These are phyloP conservation scores for Pristionchus mayeri DNA, from an alignment of 2,888 invertebrate genomes.

Conservation along the genomic window DNA sequence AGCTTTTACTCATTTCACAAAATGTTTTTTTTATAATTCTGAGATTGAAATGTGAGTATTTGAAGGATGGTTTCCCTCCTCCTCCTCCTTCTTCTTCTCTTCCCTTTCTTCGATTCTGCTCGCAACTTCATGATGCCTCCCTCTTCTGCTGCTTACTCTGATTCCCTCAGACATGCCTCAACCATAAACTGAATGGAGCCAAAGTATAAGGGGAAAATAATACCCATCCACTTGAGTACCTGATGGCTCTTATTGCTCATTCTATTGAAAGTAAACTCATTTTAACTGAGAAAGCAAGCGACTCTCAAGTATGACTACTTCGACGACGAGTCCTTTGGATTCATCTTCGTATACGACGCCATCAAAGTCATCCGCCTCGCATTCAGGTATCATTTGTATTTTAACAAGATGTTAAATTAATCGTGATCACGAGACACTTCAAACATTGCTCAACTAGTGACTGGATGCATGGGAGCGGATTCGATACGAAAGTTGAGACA, in stretches of 20 bases:
- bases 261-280: not conserved
- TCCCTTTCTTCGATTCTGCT: not conserved
- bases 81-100: not conserved
- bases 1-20: too few species aligned
- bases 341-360: conserved; percentile 57
- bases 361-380: conserved; percentile 65
- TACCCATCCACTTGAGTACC: not conserved
- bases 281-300: conserved; percentile 31
- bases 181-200: not conserved
- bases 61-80: not conserved
- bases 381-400: conserved; percentile 58
- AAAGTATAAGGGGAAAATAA: not conserved
- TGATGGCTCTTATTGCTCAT: not conserved
- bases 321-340: conserved; percentile 63
- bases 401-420: not conserved
- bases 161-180: conserved; percentile 17
- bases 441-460: not conserved
- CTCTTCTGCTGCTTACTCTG: conserved; percentile 25
- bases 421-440: not conserved
- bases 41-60: too few species aligned
- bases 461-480: conserved; percentile 6
- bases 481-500: not conserved
- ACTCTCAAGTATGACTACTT: conserved; percentile 28
- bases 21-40: too few species aligned
- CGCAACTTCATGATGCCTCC: conserved; percentile 26